Conservation (phyloP, 2,113 vertebrate genomes). For the Melanostigma gelatinosum region DNA sequence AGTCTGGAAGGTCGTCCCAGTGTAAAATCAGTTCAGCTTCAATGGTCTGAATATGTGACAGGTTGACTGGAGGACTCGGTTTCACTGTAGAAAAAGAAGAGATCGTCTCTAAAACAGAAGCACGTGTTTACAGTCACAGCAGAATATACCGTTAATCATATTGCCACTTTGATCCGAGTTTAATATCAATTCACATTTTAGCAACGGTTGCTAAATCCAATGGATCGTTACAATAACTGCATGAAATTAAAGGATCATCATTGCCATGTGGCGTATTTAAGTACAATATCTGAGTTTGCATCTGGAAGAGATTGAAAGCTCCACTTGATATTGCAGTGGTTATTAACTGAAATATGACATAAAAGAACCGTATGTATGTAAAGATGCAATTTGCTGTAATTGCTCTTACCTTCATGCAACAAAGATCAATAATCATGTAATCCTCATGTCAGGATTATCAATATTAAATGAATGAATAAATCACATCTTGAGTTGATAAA, state of each 20-base stretch:
- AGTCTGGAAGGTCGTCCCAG: conserved; percentile 79
- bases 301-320: not conserved
- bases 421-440: conserved; percentile 11
- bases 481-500: conserved; percentile 8
- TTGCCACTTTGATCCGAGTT: not conserved
- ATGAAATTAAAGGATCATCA: not conserved
- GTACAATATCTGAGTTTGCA: not conserved
- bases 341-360: not conserved
- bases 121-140: not conserved
- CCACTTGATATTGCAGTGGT: not conserved
- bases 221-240: not conserved
- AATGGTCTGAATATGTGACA: conserved; percentile 85
- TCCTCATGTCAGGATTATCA: conserved; percentile 3
- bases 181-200: not conserved
- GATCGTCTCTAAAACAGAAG: not conserved
- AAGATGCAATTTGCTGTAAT: not conserved
- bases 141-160: not conserved
- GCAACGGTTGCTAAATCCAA: conserved; percentile 7
- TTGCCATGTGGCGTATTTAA: not conserved
- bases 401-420: not conserved
- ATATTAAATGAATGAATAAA: conserved; percentile 11
- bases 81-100: conserved; percentile 79
- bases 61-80: conserved; percentile 85
- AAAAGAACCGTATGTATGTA: not conserved
- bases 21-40: conserved; percentile 82